A percentile compares a stretch with the other conserved stretches of the same genome.
phyloP scores from a whole-genome alignment of 2,888 invertebrate species.

The Nephrotoma guestfalica region DNA sequence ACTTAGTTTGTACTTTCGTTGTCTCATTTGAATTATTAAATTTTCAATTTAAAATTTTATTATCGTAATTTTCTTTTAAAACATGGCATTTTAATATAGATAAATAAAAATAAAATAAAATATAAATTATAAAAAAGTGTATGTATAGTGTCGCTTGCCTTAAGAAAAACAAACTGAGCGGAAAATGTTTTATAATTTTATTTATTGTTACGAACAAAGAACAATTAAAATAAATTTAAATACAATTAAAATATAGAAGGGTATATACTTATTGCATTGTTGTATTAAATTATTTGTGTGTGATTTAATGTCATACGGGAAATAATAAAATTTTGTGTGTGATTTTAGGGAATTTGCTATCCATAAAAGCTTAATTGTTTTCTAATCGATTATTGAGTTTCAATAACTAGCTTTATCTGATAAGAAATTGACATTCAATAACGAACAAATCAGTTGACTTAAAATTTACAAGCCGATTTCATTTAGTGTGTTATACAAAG shows the following conservation, averaged over 20 bases:
- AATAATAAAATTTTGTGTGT: background rate
- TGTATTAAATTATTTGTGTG: background rate
- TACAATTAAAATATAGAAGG: too few species aligned
- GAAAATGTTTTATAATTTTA: background rate
- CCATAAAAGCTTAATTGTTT: background rate
- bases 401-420: background rate
- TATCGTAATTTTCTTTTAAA: background rate
- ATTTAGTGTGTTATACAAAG: background rate
- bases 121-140: background rate
- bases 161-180: background rate
- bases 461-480: background rate
- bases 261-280: too few species aligned
- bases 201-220: background rate
- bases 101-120: background rate
- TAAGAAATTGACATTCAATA: background rate
- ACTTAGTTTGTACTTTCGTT: background rate
- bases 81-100: background rate
- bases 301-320: background rate
- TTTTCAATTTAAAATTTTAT: background rate
- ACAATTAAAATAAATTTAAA: background rate
- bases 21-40: background rate
- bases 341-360: background rate
- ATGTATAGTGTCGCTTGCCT: background rate
- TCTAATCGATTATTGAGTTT: background rate
- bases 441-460: background rate